Evolutionary conservation across 1,140 invertebrate species (phyloP).

Genomic region (Ostrea denselamellosa): DNA sequence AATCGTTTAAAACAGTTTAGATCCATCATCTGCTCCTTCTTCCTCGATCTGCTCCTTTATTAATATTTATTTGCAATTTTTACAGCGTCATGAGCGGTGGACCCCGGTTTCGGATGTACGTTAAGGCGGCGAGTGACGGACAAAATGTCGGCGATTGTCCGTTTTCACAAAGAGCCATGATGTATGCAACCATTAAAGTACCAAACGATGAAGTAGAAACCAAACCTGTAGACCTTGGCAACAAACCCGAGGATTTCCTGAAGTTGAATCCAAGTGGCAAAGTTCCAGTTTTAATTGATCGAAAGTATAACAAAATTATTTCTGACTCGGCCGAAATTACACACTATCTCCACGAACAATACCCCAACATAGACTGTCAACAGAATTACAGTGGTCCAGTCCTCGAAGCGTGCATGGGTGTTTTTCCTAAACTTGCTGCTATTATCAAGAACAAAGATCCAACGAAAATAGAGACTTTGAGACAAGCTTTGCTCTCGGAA

Average conservation of each 20-base stretch:
- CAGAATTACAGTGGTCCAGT: constrained; percentile 76
- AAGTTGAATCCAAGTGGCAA: constrained; percentile 77
- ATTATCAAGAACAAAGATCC: constrained; percentile 79
- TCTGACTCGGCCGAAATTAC: constrained; percentile 81
- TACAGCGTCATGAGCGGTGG: neutral
- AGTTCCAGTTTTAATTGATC: constrained; percentile 79
- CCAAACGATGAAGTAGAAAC: constrained; percentile 72
- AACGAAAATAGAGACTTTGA: constrained; percentile 70
- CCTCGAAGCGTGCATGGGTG: constrained; percentile 76
- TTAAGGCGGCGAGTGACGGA: constrained; percentile 80
- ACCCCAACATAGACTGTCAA: constrained; percentile 73
- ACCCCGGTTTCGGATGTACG: constrained; percentile 74
- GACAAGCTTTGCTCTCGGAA: constrained; percentile 76
- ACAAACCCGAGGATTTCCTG: constrained; percentile 79
- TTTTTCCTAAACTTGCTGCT: constrained; percentile 82
- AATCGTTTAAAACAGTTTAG: no score
- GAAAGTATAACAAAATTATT: constrained; percentile 62
- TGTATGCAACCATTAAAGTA: constrained; percentile 79
- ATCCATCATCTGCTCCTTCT: no score
- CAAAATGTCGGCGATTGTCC: constrained; percentile 81
- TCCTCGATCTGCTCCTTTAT: neutral
- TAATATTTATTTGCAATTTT: neutral
- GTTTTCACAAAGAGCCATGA: constrained; percentile 80
- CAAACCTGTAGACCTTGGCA: constrained; percentile 78
- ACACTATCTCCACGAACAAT: constrained; percentile 78